Conservation (phyloP, 2,888 invertebrate genomes). For the Apamea crenata region DNA sequence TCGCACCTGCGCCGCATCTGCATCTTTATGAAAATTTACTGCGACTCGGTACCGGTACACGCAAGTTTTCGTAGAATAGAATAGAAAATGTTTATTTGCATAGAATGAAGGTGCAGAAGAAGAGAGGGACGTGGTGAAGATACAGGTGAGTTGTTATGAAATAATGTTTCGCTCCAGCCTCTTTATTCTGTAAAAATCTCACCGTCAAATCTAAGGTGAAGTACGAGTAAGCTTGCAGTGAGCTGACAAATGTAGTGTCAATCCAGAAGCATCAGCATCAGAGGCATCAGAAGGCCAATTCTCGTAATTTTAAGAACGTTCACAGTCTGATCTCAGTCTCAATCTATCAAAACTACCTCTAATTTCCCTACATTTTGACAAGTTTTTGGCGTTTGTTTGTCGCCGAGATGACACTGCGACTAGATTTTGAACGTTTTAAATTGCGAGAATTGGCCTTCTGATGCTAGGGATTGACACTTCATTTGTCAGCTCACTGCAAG, state of each 20-base stretch:
- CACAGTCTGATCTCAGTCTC: no score
- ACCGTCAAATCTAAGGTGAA: not conserved
- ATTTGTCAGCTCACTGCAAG: not conserved
- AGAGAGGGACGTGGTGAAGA: not conserved
- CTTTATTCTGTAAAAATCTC: not conserved
- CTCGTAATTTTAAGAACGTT: no score
- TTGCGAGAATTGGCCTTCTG: no score
- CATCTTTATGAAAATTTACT: conserved; percentile 61
- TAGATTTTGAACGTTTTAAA: no score
- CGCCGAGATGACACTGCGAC: no score
- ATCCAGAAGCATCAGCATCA: no score
- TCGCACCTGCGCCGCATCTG: conserved; percentile 61
- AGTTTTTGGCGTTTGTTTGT: no score
- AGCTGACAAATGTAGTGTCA: no score
- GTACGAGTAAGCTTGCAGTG: no score
- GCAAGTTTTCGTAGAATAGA: not conserved
- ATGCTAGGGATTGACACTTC: not conserved
- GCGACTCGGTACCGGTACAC: not conserved
- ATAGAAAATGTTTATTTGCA: not conserved
- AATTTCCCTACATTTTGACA: no score
- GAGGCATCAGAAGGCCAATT: no score
- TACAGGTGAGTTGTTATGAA: not conserved
- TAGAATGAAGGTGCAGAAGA: not conserved
- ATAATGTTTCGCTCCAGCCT: not conserved
- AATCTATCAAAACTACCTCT: no score